Conservation (phyloP, 1,140 invertebrate genomes). For the Drosophila trapezifrons region DNA sequence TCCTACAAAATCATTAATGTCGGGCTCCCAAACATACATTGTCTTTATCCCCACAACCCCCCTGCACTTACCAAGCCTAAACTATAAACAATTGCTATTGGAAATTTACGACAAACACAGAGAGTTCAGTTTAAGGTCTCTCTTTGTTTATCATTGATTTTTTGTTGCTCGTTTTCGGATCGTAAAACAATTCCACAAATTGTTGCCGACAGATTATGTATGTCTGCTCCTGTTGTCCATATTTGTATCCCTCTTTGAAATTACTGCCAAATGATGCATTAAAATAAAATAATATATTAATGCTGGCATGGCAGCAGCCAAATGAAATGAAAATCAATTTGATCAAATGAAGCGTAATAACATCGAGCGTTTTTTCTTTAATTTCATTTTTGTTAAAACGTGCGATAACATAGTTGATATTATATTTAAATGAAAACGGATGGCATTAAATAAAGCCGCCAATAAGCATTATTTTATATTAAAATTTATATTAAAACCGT, state of each 20-base stretch:
- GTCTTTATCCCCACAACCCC: constrained; percentile 37
- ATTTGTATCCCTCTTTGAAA: constrained; percentile 24
- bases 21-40: constrained; percentile 58
- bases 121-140: constrained; percentile 32
- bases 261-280: constrained; percentile 44
- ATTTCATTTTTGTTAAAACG: constrained; percentile 6
- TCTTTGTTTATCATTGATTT: constrained; percentile 20
- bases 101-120: constrained; percentile 65
- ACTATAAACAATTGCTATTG: constrained; percentile 53
- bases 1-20: constrained; percentile 72
- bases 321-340: constrained; percentile 78
- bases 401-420: constrained; percentile 4
- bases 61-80: background rate
- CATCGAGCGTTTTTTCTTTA: constrained; percentile 50
- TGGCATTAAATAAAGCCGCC: constrained; percentile 7
- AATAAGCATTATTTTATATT: constrained; percentile 5
- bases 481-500: background rate
- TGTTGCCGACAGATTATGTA: constrained; percentile 77
- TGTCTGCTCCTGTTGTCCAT: constrained; percentile 38
- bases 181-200: constrained; percentile 71
- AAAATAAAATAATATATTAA: constrained; percentile 15
- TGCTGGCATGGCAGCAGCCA: constrained; percentile 30
- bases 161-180: constrained; percentile 43
- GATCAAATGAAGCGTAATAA: constrained; percentile 66
- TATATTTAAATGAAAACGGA: constrained; percentile 9